Conservation (phyloP, 2,888 invertebrate genomes). For the Ophonus ardosiacus region DNA sequence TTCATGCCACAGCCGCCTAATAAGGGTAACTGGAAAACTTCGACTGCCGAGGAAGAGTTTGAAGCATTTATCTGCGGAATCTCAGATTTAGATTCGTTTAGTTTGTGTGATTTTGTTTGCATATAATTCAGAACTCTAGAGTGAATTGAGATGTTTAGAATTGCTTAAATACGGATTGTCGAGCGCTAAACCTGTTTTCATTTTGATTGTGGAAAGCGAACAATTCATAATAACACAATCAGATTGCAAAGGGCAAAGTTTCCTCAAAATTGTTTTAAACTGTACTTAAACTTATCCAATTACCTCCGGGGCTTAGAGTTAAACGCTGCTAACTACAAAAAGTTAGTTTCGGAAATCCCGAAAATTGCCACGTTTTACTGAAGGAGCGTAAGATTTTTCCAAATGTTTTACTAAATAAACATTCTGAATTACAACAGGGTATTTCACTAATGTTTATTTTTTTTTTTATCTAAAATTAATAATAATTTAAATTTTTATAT, state of each 20-base stretch:
- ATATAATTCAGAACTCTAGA: conserved; percentile 42
- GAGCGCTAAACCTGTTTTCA: conserved; percentile 36
- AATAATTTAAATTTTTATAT: too few species aligned
- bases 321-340: not conserved
- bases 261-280: conserved; percentile 20
- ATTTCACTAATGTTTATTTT: too few species aligned
- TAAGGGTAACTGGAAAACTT: conserved; percentile 69
- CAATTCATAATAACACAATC: conserved; percentile 41
- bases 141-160: conserved; percentile 41
- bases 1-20: conserved; percentile 70
- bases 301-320: not conserved
- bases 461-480: too few species aligned
- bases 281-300: conserved; percentile 29
- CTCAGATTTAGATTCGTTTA: conserved; percentile 41
- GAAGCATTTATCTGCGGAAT: conserved; percentile 49
- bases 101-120: conserved; percentile 47
- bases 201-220: conserved; percentile 23
- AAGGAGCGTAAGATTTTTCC: too few species aligned
- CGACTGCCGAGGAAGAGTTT: conserved; percentile 7
- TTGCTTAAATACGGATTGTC: conserved; percentile 42
- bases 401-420: too few species aligned
- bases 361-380: not conserved
- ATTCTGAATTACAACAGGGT: too few species aligned
- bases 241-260: conserved; percentile 28
- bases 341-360: not conserved